Base-by-base conservation (phyloP, 2,797 vertebrate species). In the Hippoglossus hippoglossus region DNA sequence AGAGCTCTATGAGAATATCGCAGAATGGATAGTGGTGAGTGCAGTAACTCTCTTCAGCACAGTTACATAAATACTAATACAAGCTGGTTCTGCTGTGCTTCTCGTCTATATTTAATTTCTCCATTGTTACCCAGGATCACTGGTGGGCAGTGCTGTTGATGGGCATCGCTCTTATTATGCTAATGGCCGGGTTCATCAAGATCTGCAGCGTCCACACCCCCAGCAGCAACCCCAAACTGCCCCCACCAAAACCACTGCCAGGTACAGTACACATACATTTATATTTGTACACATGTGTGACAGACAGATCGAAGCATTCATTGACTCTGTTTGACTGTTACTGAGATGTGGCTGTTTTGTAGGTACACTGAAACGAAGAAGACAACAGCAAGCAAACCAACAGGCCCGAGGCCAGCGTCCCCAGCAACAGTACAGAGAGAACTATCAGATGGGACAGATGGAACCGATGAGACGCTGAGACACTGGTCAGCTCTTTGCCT, bases 131-230 rank as follows among this genome's bases (percentile, higher is more conserved):
- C 44, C 83, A 99, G 98, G 95, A 80, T 64, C 94, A 99, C 66
- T 99, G 98, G 98, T 99, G 98, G 98, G 98, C 98, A 26, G 97
- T 99, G 62, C 91, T 97, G 66, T 92, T 99, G 76, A 99, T 99
- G 97, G 97, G 97, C 76, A 95, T 99, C 62, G 97, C 97, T 71
- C 94, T 99, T 66, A 98, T 99, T 78, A 97, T 99, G 97, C 79
- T 99, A 69, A 99, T 99, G 98, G 97, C 97, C 49, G 98, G 97
- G 47, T 99, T 99, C 92, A 99, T 99, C 90, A 98, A 98, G 91
- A 96, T 99, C 91, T 99, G 98, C 94, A 99, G 98, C 60, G 97
- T 98, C 75, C 97, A 99, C 89, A 99, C 98, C n/a, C 98, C 98
- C 50, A 99, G 97, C 94, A 98, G 96, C 93, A 99, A 99, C 89